Conservation (phyloP, 2,113 vertebrate species). For the Brachypteracias leptosomus region DNA sequence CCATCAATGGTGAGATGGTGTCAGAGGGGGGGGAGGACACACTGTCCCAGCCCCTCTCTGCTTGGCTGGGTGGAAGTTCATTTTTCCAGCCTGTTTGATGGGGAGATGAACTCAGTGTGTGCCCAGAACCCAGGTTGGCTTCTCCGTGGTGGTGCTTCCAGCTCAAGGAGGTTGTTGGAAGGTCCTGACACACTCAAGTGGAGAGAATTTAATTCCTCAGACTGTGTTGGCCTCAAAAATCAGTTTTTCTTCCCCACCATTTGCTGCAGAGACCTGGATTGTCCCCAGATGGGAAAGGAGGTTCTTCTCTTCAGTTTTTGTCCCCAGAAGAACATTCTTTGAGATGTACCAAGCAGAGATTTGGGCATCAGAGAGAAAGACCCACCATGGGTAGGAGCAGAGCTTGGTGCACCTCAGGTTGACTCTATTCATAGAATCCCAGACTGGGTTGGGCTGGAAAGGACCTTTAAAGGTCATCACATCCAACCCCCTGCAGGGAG, state of each 20-base stretch:
- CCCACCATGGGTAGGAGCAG: background rate
- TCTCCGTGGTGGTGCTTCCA: background rate
- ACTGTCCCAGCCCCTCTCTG: background rate
- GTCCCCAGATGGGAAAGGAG: no score
- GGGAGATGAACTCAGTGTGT: background rate
- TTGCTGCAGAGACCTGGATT: background rate
- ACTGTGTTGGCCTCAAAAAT: accelerated
- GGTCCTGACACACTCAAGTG: accelerated
- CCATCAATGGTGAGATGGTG: background rate
- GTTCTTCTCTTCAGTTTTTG: background rate
- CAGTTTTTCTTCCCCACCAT: background rate
- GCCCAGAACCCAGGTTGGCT: background rate
- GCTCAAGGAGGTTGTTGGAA: background rate
- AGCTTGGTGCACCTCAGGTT: background rate
- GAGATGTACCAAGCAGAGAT: background rate
- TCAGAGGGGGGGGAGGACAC: background rate
- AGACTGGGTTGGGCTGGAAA: background rate
- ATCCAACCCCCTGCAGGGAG: background rate
- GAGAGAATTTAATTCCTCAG: background rate
- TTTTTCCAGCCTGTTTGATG: background rate
- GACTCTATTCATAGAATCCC: background rate
- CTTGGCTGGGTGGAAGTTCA: background rate
- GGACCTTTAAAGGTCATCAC: background rate
- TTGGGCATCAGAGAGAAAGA: background rate
- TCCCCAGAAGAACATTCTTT: background rate